phyloP scores from a whole-genome alignment of 2,888 invertebrate species.

The Trachelus tabidus region DNA sequence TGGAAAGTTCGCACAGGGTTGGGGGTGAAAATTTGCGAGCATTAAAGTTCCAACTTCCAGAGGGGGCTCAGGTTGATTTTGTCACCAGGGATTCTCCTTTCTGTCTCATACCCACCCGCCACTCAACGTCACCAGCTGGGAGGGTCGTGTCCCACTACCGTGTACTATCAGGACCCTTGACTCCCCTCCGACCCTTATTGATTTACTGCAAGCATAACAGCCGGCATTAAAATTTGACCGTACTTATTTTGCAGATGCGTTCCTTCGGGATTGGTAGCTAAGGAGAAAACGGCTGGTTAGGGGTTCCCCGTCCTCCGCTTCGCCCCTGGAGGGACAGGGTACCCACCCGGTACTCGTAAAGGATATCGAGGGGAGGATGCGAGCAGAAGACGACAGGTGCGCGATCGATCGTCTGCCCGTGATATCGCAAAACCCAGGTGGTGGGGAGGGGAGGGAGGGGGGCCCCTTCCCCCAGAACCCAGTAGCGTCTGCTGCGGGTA shows the following conservation, averaged over 20 bases:
- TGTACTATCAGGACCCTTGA: background rate
- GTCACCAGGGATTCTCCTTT: background rate
- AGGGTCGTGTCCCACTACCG: background rate
- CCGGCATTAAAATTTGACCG: constrained; percentile 23
- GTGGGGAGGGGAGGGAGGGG: no score
- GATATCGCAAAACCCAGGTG: background rate
- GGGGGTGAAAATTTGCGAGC: background rate
- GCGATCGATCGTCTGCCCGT: background rate
- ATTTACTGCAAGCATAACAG: constrained; percentile 18
- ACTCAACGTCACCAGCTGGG: constrained; percentile 1
- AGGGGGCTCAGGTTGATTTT: background rate
- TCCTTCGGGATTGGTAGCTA: background rate
- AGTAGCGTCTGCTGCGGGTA: background rate
- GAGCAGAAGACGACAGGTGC: background rate
- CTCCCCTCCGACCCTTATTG: constrained; percentile 14
- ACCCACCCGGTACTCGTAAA: background rate
- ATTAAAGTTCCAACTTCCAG: background rate
- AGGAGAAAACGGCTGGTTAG: background rate
- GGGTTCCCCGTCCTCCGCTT: background rate
- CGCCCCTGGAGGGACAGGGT: background rate
- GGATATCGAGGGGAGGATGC: background rate
- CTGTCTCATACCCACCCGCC: constrained; percentile 3
- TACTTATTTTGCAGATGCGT: constrained; percentile 26
- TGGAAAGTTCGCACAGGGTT: background rate
- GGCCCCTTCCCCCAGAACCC: background rate